These are phyloP conservation scores for Heteractis magnifica DNA, from an alignment of 92 coral and sea anemone species.

Conservation along the genomic window DNA sequence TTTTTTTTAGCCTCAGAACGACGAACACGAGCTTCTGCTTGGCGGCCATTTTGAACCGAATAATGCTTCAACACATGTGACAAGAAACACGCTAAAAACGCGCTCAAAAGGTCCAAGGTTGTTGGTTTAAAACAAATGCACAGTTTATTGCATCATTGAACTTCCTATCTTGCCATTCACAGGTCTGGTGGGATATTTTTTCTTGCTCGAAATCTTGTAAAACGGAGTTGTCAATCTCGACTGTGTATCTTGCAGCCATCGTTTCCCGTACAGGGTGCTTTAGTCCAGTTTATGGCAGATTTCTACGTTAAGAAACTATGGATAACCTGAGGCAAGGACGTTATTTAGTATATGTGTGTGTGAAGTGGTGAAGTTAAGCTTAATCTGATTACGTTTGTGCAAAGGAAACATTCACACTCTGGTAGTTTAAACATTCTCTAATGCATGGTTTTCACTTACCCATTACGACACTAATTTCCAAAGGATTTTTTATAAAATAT, in stretches of 20 bases:
- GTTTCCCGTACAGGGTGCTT: not conserved
- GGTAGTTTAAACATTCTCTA: too few relatives aligned
- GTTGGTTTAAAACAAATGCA: slow-evolving; percentile 9
- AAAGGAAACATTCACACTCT: not conserved
- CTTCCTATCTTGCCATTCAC: slow-evolving; percentile 33
- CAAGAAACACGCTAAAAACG: slow-evolving; percentile 2
- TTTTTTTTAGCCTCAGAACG: not conserved
- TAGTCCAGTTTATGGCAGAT: slow-evolving; percentile 4
- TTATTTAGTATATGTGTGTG: not conserved
- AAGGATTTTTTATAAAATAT: too few relatives aligned
- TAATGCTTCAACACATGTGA: not conserved
- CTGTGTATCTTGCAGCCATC: not conserved
- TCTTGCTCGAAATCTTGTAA: not conserved
- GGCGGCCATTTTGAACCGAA: slow-evolving; percentile 18
- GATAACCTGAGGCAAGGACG: slow-evolving; percentile 10
- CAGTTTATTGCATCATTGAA: slow-evolving; percentile 21
- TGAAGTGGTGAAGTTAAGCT: not conserved
- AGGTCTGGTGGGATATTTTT: not conserved
- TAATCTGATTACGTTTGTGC: not conserved
- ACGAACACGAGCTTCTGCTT: not conserved
- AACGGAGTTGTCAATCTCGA: slow-evolving; percentile 1
- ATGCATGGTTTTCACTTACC: too few relatives aligned
- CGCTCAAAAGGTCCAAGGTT: slow-evolving; percentile 36
- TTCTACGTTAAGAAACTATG: not conserved
- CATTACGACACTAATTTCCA: too few relatives aligned